Evolutionary conservation across 1,140 invertebrate genomes (phyloP).

Genomic region (Sycobia sp.): DNA sequence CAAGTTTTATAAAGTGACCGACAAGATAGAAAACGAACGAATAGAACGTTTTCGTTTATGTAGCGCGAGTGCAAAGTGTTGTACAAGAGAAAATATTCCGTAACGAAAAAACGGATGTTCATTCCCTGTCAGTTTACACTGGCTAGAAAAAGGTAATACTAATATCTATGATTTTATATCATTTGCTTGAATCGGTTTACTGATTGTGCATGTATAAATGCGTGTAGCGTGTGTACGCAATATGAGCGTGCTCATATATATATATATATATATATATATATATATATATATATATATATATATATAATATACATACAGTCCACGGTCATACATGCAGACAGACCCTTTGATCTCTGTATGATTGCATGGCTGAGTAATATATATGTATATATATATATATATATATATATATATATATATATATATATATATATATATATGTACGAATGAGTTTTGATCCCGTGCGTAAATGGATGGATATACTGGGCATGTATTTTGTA

Average conservation of each 20-base stretch:
- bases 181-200: neutral
- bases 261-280: too few species aligned
- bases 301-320: too few species aligned
- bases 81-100: conserved; percentile 3
- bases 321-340: too few species aligned
- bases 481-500: too few species aligned
- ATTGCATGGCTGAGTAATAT: too few species aligned
- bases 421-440: too few species aligned
- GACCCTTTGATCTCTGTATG: too few species aligned
- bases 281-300: too few species aligned
- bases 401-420: too few species aligned
- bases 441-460: too few species aligned
- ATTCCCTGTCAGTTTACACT: conserved; percentile 24
- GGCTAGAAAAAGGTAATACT: conserved; percentile 30
- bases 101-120: conserved; percentile 23
- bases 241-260: neutral
- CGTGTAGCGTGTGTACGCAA: neutral
- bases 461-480: too few species aligned
- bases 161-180: neutral
- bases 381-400: too few species aligned
- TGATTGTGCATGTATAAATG: neutral
- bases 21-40: neutral
- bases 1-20: conserved; percentile 27
- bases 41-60: conserved; percentile 1
- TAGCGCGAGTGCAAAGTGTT: conserved; percentile 19